These are phyloP conservation scores for Brachylomia viminalis DNA, from an alignment of 2,888 invertebrate species.

Conservation along the genomic window DNA sequence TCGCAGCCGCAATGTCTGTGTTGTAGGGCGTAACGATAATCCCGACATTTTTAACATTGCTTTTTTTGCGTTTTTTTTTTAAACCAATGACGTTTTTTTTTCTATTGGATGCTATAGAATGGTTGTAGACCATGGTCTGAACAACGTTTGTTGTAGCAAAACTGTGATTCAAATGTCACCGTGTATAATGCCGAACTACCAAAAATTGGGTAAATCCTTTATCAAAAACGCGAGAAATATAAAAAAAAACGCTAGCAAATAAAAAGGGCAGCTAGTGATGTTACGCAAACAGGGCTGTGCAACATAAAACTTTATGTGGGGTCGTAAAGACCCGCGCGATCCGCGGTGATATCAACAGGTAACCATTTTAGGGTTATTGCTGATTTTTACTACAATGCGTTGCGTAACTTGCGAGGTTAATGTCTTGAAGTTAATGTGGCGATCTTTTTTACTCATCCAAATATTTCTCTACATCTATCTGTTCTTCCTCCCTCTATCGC, in stretches of 20 bases:
- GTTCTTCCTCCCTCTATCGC: not conserved
- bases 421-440: constrained; percentile 46
- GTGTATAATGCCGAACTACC: not conserved
- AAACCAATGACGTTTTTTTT: no score
- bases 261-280: constrained; percentile 69
- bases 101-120: no score
- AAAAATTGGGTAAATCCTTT: constrained; percentile 35
- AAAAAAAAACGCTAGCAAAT: constrained; percentile 63
- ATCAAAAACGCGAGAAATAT: constrained; percentile 65
- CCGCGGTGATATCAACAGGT: constrained; percentile 77
- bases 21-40: no score
- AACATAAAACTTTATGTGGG: constrained; percentile 78
- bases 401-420: constrained; percentile 52
- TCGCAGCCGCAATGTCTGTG: no score
- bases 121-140: no score
- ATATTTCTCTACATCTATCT: not conserved
- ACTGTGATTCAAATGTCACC: no score
- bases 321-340: constrained; percentile 72
- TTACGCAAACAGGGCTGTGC: constrained; percentile 67
- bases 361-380: constrained; percentile 74
- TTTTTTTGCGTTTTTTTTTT: no score
- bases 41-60: no score
- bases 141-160: no score
- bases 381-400: constrained; percentile 68
- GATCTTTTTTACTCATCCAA: constrained; percentile 18